Evolutionary conservation across 2,888 invertebrate genomes (phyloP), one percentile per base, ranked within the genome.

Genomic region (Pyrocoelia pectoralis): DNA sequence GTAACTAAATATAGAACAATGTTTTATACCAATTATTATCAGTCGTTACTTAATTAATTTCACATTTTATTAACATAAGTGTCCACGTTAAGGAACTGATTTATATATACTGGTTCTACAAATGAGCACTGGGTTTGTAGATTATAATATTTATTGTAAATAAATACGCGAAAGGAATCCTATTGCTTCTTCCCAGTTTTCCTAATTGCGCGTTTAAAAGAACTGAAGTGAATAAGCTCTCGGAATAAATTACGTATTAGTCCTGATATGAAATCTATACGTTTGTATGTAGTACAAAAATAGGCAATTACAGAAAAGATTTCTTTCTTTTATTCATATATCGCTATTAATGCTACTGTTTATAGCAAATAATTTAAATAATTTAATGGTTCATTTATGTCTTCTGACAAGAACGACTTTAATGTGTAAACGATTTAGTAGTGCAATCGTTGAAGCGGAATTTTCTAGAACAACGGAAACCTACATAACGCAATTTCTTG

Each of bases 331-430:
- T 43, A 58, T 58, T 57, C 40, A 33, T 33, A 33, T 24, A 33
- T 12, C 28, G 33, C 19, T 51, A 15, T n/a, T 46, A 52, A 58
- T 24, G 51, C 24, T 57, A 51, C 50, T 57, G 50, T 58, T 24
- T 58, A 58, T 46, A 58, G 58, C 51, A 43, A 58, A 58, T 58
- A 58, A 58, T 58, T 58, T 58, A 58, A 58, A 58, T 58, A 58
- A 52, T 46, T 52, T 52, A 58, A 58, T 58, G 51, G 15, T 17
- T 28, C 43, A 15, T 46, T 41, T 29, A 52, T 46, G 13, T n/a
- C 12, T 33, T 58, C 28, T 51, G 58, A 58, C 58, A 58, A 58
- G 52, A 38, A 28, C 18, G 52, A 58, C 58, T 18, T 58, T 43
- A 58, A 58, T 52, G 58, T 19, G 28, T 40, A 40, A 15, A 58